A percentile compares a stretch with the other conserved stretches of the same genome.
Conservation (phyloP, 2,797 vertebrate genomes). For the Pempheris klunzingeri region DNA sequence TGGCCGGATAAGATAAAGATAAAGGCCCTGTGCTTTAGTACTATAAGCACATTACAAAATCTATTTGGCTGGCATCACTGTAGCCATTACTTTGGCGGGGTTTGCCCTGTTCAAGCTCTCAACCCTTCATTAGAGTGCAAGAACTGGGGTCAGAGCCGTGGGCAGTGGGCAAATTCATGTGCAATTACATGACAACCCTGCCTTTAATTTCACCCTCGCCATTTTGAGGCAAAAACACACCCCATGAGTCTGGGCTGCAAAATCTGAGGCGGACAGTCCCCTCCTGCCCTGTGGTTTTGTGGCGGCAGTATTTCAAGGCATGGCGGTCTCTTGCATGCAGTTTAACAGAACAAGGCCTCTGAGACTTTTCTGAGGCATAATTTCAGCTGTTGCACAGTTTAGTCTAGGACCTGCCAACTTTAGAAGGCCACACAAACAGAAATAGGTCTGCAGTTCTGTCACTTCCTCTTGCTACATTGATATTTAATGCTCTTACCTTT, state of each 20-base stretch:
- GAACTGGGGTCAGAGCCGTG: constrained; percentile 72
- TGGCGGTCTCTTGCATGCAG: constrained; percentile 67
- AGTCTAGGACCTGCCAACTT: constrained; percentile 66
- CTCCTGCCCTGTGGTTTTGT: constrained; percentile 80
- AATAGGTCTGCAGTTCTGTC: constrained; percentile 59
- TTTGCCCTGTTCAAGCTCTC: constrained; percentile 60
- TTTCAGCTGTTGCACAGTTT: constrained; percentile 77
- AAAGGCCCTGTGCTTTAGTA: constrained; percentile 40
- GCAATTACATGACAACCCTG: constrained; percentile 79
- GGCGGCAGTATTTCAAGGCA: constrained; percentile 77
- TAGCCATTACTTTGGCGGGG: constrained; percentile 53
- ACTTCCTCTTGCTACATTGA: constrained; percentile 41
- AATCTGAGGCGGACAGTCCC: constrained; percentile 70
- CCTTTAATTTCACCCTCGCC: constrained; percentile 82
- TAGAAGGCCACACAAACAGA: constrained; percentile 75
- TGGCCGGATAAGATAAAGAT: constrained; percentile 50
- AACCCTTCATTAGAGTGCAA: constrained; percentile 77
- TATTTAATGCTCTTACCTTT: constrained; percentile 45
- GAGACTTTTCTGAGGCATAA: constrained; percentile 60
- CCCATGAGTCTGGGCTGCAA: constrained; percentile 69
- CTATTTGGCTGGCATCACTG: constrained; percentile 52
- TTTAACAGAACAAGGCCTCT: constrained; percentile 61
- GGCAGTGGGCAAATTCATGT: constrained; percentile 77
- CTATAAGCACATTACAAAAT: constrained; percentile 62
- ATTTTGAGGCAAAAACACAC: constrained; percentile 77